Evolutionary conservation across 2,888 invertebrate genomes (phyloP).

Genomic region (Auanema sp.): DNA sequence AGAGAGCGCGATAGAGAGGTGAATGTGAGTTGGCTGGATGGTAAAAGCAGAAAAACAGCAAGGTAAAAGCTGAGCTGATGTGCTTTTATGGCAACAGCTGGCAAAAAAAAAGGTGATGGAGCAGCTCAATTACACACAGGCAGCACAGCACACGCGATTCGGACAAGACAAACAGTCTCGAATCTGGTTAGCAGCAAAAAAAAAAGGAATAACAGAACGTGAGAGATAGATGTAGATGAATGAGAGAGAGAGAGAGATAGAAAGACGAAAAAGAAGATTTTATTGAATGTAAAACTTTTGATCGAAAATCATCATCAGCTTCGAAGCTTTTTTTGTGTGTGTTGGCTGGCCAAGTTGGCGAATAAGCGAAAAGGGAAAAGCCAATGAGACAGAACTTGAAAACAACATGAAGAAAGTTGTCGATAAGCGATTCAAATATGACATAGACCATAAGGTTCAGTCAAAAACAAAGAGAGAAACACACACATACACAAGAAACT

Average conservation of each 20-base stretch:
- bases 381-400: conserved; percentile 5
- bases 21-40: too few relatives aligned
- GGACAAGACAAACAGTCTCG: too few relatives aligned
- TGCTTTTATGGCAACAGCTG: too few relatives aligned
- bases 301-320: too few relatives aligned
- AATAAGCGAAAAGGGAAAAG: conserved; percentile 5
- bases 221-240: not conserved
- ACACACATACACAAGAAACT: not conserved
- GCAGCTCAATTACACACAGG: too few relatives aligned
- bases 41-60: too few relatives aligned
- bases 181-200: not conserved
- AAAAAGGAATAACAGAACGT: not conserved
- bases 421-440: not conserved
- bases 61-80: too few relatives aligned
- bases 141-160: too few relatives aligned
- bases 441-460: not conserved
- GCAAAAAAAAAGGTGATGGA: too few relatives aligned
- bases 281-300: too few relatives aligned
- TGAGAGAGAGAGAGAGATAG: conserved; percentile 8
- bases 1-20: too few relatives aligned
- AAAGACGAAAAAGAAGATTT: not conserved
- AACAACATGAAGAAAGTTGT: conserved; percentile 1
- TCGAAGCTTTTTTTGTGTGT: not conserved
- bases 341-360: not conserved
- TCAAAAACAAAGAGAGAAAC: too few relatives aligned